Percentiles rank a stretch among this genome's conserved stretches.
Conservation (phyloP, 2,888 invertebrate species). For the Tholera decimalis region DNA sequence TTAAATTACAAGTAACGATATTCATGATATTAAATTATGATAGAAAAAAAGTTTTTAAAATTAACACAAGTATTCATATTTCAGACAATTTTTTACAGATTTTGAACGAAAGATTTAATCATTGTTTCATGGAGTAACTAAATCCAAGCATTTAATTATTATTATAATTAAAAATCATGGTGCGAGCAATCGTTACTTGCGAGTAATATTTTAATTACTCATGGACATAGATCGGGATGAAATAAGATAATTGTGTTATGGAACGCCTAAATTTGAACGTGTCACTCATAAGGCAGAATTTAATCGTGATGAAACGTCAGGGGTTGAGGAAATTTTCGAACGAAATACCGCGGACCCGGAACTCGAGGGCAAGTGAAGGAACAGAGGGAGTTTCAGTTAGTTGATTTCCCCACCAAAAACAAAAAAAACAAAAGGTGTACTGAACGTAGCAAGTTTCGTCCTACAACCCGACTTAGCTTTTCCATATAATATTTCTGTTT, state of each 20-base stretch:
- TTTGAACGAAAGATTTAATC: conserved; percentile 3
- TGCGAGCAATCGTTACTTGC: conserved; percentile 5
- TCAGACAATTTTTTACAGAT: not conserved
- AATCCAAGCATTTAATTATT: not conserved
- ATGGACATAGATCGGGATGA: conserved; percentile 43
- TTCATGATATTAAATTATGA: conserved; percentile 50
- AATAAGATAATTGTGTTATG: conserved; percentile 32
- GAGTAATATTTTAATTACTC: conserved; percentile 4
- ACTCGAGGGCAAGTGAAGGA: too few relatives aligned
- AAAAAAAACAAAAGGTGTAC: too few relatives aligned
- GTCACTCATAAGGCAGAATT: conserved; percentile 11
- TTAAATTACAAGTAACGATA: conserved; percentile 12
- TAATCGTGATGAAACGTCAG: too few relatives aligned
- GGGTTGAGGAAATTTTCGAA: too few relatives aligned
- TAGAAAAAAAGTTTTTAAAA: not conserved
- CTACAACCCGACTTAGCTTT: too few relatives aligned
- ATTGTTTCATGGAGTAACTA: not conserved
- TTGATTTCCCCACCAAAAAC: too few relatives aligned
- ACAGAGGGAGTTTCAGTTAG: too few relatives aligned
- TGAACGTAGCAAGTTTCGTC: too few relatives aligned
- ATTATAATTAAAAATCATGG: conserved; percentile 45
- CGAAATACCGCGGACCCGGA: too few relatives aligned
- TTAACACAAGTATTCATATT: conserved; percentile 6
- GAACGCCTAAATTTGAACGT: conserved; percentile 3
- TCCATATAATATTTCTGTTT: too few relatives aligned